These are phyloP conservation scores for Ceratosolen solmsi DNA, from an alignment of 1,140 invertebrate species.

Conservation along the genomic window DNA sequence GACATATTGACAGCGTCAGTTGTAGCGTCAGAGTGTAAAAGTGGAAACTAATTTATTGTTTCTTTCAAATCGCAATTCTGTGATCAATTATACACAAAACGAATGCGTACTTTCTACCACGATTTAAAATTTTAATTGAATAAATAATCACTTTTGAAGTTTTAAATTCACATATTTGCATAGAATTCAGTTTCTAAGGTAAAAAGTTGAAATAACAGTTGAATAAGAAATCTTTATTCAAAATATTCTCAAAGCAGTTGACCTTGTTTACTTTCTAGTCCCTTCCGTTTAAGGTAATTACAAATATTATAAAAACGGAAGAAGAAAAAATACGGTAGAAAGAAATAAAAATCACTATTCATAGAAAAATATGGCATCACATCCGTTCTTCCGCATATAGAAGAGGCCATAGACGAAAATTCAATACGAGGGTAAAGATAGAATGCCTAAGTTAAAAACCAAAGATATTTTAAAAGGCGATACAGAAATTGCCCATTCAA, in stretches of 20 bases:
- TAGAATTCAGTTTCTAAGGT: too few relatives aligned
- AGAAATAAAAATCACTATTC: background rate
- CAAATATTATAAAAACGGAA: background rate
- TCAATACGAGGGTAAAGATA: background rate
- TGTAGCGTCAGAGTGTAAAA: too few relatives aligned
- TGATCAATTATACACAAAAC: too few relatives aligned
- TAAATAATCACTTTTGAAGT: too few relatives aligned
- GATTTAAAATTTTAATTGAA: too few relatives aligned
- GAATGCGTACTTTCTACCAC: too few relatives aligned
- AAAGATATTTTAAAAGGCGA: conserved; percentile 67
- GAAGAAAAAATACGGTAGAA: background rate
- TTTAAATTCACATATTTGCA: too few relatives aligned
- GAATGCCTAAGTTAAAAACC: background rate
- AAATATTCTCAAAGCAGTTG: background rate
- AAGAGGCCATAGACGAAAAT: background rate
- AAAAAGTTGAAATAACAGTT: too few relatives aligned
- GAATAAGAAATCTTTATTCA: too few relatives aligned
- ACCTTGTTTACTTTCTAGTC: conserved; percentile 1
- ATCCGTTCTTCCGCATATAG: background rate
- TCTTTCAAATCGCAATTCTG: too few relatives aligned
- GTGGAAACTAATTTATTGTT: too few relatives aligned
- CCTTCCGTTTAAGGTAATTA: background rate
- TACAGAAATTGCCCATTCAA: conserved; percentile 71
- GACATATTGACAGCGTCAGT: too few relatives aligned
- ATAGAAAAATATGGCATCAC: background rate